Percentiles rank a stretch among this genome's conserved stretches.
Evolutionary conservation across 2,888 invertebrate genomes (phyloP).

Genomic region (Digitonthophagus gazella): DNA sequence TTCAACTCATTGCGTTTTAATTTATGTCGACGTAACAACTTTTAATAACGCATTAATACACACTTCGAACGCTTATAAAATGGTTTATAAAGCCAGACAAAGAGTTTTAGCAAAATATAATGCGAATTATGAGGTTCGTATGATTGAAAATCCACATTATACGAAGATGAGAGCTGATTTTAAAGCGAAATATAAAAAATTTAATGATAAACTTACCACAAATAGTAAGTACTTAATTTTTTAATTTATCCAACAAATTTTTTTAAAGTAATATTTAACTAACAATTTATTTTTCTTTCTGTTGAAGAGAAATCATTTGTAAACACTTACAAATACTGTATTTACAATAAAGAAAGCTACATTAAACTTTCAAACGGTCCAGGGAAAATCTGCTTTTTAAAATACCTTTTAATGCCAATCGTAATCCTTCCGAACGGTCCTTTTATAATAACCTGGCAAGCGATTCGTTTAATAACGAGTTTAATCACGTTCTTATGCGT

Average conservation of each 20-base stretch:
- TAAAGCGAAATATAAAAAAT: slow-evolving; percentile 21
- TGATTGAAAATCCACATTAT: slow-evolving; percentile 27
- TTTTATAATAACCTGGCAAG: slow-evolving; percentile 38
- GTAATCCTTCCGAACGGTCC: slow-evolving; percentile 39
- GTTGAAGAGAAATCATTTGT: slow-evolving; percentile 36
- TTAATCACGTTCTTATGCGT: slow-evolving; percentile 26
- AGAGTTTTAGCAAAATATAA: slow-evolving; percentile 23
- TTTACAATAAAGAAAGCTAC: slow-evolving; percentile 33
- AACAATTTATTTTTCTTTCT: neutral
- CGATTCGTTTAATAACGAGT: slow-evolving; percentile 29
- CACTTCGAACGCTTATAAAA: slow-evolving; percentile 23
- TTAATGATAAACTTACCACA: slow-evolving; percentile 17
- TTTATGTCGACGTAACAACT: slow-evolving; percentile 33
- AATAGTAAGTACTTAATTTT: slow-evolving; percentile 15
- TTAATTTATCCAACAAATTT: neutral
- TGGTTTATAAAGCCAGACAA: slow-evolving; percentile 23
- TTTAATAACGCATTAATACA: slow-evolving; percentile 30
- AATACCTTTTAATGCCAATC: slow-evolving; percentile 38
- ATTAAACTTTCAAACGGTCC: slow-evolving; percentile 32
- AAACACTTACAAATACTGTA: slow-evolving; percentile 35
- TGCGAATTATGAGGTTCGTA: slow-evolving; percentile 24
- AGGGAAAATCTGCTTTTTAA: slow-evolving; percentile 35
- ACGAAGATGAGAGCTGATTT: slow-evolving; percentile 20
- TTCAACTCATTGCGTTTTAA: slow-evolving; percentile 54
- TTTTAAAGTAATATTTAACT: neutral